These are phyloP conservation scores for Philereme vetulata DNA, from an alignment of 2,888 invertebrate species.

Conservation along the genomic window DNA sequence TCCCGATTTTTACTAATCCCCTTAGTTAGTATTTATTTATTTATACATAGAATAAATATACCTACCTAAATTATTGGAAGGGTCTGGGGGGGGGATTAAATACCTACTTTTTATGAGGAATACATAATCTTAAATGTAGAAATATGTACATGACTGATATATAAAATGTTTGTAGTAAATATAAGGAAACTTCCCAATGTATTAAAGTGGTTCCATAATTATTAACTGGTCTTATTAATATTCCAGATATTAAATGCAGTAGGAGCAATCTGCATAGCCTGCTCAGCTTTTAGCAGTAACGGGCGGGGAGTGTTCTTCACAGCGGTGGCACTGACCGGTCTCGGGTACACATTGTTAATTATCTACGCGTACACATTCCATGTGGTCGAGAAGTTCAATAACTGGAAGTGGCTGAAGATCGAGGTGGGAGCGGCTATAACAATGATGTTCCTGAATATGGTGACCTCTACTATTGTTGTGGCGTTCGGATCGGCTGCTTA, in stretches of 20 bases:
- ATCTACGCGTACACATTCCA: conserved; percentile 91
- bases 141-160: too few relatives aligned
- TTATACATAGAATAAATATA: too few relatives aligned
- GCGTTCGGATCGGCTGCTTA: conserved; percentile 85
- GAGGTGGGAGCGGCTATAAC: conserved; percentile 89
- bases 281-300: conserved; percentile 82
- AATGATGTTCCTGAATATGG: conserved; percentile 88
- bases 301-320: conserved; percentile 90
- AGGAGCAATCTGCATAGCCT: conserved; percentile 91
- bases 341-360: conserved; percentile 90
- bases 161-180: too few relatives aligned
- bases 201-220: too few relatives aligned
- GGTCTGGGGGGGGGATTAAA: too few relatives aligned
- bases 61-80: too few relatives aligned
- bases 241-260: conserved; percentile 87
- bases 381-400: conserved; percentile 91
- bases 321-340: conserved; percentile 89
- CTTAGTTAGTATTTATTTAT: too few relatives aligned
- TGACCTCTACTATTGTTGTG: conserved; percentile 89
- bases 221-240: not conserved
- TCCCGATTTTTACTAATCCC: too few relatives aligned
- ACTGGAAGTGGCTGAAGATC: conserved; percentile 92
- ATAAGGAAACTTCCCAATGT: too few relatives aligned
- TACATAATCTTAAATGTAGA: too few relatives aligned
- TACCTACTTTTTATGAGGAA: too few relatives aligned